phyloP scores from a whole-genome alignment of 2,797 vertebrate species.

The Sparus aurata region DNA sequence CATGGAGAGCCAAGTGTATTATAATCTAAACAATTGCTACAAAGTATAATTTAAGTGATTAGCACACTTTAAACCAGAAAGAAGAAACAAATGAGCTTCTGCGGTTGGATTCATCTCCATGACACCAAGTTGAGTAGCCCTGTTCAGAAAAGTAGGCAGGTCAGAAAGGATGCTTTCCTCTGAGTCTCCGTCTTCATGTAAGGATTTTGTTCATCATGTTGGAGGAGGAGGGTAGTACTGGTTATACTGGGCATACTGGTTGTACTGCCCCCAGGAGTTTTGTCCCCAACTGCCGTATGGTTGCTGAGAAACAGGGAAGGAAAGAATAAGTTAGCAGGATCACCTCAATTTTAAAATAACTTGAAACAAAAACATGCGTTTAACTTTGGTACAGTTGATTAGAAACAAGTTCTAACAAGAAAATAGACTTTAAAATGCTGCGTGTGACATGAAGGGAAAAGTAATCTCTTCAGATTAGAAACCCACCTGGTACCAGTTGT shows the following conservation, averaged over 20 bases:
- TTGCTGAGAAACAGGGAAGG: slow-evolving; percentile 59
- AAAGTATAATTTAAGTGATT: slow-evolving; percentile 49
- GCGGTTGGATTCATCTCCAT: slow-evolving; percentile 47
- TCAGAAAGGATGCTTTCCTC: slow-evolving; percentile 60
- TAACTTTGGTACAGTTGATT: neutral
- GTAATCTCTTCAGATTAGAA: neutral
- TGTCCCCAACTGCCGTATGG: slow-evolving; percentile 93
- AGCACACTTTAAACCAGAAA: slow-evolving; percentile 47
- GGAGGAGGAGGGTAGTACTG: slow-evolving; percentile 97
- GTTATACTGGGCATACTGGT: slow-evolving; percentile 90
- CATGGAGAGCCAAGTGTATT: slow-evolving; percentile 41
- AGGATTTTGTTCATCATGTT: slow-evolving; percentile 86
- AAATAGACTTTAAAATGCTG: too few species aligned
- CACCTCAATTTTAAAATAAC: neutral
- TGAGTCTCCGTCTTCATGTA: slow-evolving; percentile 51
- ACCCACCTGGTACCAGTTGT: slow-evolving; percentile 98
- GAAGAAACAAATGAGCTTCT: slow-evolving; percentile 35
- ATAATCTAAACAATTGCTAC: slow-evolving; percentile 36
- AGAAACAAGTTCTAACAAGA: neutral
- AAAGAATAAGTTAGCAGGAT: neutral
- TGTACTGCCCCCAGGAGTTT: slow-evolving; percentile 93
- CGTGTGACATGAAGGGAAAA: neutral
- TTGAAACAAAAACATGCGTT: neutral
- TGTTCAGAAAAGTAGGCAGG: slow-evolving; percentile 48
- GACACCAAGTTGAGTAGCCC: slow-evolving; percentile 41